Evolutionary conservation across 2,113 vertebrate genomes (phyloP).

Genomic region (Pomatorhinus ruficollis): DNA sequence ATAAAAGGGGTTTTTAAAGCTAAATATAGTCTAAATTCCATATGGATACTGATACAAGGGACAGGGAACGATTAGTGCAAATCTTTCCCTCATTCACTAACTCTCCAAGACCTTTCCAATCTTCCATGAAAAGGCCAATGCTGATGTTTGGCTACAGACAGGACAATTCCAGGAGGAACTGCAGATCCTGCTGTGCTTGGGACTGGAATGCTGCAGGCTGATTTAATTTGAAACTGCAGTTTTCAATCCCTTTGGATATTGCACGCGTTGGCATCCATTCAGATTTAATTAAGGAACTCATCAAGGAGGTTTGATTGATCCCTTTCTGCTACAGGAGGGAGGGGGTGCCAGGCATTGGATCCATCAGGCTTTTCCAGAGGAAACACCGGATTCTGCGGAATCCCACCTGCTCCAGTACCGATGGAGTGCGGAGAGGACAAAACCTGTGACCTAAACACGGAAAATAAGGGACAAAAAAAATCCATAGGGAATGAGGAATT

Average conservation of each 20-base stretch:
- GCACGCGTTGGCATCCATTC: rapidly evolving
- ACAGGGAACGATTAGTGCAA: background rate
- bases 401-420: background rate
- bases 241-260: background rate
- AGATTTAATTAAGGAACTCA: background rate
- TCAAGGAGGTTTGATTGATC: background rate
- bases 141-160: too few species aligned
- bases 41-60: background rate
- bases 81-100: background rate
- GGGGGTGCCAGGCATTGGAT: background rate
- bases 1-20: background rate
- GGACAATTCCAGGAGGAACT: background rate
- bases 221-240: background rate
- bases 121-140: background rate
- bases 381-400: background rate
- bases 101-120: background rate
- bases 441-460: background rate
- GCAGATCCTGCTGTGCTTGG: background rate
- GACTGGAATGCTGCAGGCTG: background rate
- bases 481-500: background rate
- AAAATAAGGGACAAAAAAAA: background rate
- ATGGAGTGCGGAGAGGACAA: background rate
- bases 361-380: background rate
- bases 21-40: background rate
- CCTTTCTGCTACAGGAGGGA: background rate